Conservation (phyloP, 2,113 vertebrate species). For the Gopherus evgoodei region DNA sequence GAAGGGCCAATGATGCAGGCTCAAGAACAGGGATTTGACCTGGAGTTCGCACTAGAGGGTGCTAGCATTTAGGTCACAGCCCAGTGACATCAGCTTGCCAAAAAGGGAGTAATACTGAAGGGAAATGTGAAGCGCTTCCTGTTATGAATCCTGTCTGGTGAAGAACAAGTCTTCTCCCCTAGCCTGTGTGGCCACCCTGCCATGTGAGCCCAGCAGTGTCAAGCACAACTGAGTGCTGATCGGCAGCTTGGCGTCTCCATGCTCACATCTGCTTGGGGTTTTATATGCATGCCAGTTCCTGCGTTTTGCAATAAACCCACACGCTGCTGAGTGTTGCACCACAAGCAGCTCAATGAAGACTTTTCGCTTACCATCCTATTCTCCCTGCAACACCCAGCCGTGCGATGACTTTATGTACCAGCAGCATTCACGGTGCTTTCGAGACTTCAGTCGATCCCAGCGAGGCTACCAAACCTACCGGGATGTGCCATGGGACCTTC, state of each 20-base stretch:
- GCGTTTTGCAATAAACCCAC: slow-evolving; percentile 65
- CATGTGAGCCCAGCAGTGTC: slow-evolving; percentile 48
- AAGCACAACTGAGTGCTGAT: slow-evolving; percentile 34
- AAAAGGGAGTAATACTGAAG: slow-evolving; percentile 61
- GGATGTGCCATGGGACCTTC: slow-evolving; percentile 65
- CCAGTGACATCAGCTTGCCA: slow-evolving; percentile 13
- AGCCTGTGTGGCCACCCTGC: slow-evolving; percentile 49
- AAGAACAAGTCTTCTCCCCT: slow-evolving; percentile 50
- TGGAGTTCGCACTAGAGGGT: neutral
- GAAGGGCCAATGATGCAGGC: fast-evolving
- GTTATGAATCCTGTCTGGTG: slow-evolving; percentile 23
- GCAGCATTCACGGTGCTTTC: slow-evolving; percentile 32
- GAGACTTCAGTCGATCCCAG: slow-evolving; percentile 62
- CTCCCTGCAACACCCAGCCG: slow-evolving; percentile 54
- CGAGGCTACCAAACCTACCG: slow-evolving; percentile 66
- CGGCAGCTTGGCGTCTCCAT: slow-evolving; percentile 54
- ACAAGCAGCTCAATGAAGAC: slow-evolving; percentile 68
- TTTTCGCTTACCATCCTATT: slow-evolving; percentile 66
- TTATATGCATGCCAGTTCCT: slow-evolving; percentile 63
- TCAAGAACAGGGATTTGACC: neutral
- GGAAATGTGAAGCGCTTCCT: slow-evolving; percentile 49
- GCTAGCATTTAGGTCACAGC: neutral
- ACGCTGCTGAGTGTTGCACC: slow-evolving; percentile 62
- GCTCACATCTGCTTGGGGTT: slow-evolving; percentile 66
- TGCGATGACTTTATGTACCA: slow-evolving; percentile 50